phyloP scores from a whole-genome alignment of 2,888 invertebrate species.

The Pristionchus exspectatus region DNA sequence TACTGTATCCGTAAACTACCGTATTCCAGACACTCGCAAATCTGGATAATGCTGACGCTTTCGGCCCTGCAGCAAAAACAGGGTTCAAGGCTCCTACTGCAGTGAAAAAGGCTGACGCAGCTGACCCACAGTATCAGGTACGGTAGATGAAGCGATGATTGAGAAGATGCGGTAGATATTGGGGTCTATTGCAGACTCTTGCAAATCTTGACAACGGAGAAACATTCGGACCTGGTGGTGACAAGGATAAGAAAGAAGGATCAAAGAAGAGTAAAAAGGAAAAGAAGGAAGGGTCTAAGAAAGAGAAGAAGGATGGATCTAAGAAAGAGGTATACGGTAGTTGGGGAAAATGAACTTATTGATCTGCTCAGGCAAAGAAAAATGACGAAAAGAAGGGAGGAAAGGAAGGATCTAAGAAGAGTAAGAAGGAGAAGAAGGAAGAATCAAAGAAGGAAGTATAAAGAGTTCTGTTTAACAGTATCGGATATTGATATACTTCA shows the following conservation, averaged over 20 bases:
- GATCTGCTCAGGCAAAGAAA: slow-evolving; percentile 2
- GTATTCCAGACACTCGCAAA: slow-evolving; percentile 9
- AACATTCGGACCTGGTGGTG: slow-evolving; percentile 27
- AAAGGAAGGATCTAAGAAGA: background rate
- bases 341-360: background rate
- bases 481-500: background rate
- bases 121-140: slow-evolving; percentile 37
- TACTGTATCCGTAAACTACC: slow-evolving; percentile 5
- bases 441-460: background rate
- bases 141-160: background rate
- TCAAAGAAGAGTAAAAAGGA: slow-evolving; percentile 21
- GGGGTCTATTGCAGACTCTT: background rate
- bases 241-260: slow-evolving; percentile 31
- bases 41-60: slow-evolving; percentile 1
- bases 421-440: background rate
- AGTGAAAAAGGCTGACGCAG: slow-evolving; percentile 30
- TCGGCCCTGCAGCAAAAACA: slow-evolving; percentile 13
- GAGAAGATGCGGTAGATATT: background rate
- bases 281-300: slow-evolving; percentile 8
- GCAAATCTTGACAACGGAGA: slow-evolving; percentile 23
- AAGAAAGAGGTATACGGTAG: slow-evolving; percentile 34
- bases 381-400: background rate
- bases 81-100: slow-evolving; percentile 28
- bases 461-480: background rate
- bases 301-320: slow-evolving; percentile 17